Percentiles rank a stretch among this genome's conserved stretches.
phyloP scores from a whole-genome alignment of 2,888 invertebrate species.

The Homarus gammarus region DNA sequence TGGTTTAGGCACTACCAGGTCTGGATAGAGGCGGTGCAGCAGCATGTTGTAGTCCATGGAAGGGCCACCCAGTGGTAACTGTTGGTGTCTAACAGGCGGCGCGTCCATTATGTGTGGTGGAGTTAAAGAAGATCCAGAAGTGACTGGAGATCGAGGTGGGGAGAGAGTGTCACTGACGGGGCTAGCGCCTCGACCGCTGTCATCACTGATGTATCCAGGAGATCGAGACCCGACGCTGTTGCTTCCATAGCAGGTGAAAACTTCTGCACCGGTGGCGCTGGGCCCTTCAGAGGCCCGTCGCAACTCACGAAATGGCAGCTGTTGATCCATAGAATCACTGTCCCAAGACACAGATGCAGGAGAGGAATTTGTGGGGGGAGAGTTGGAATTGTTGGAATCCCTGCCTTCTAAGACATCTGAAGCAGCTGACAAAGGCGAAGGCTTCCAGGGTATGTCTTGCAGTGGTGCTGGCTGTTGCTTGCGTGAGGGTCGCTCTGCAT shows the following conservation, averaged over 20 bases:
- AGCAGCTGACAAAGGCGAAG: background rate
- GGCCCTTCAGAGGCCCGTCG: slow-evolving; percentile 34
- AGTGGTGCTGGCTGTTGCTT: background rate
- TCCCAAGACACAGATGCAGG: slow-evolving; percentile 31
- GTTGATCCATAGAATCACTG: slow-evolving; percentile 34
- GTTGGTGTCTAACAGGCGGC: slow-evolving; percentile 10
- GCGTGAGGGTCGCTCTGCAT: background rate
- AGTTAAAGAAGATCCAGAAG: slow-evolving; percentile 61
- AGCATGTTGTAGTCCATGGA: slow-evolving; percentile 54
- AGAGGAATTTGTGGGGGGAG: slow-evolving; percentile 38
- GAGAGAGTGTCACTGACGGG: slow-evolving; percentile 71
- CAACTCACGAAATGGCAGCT: slow-evolving; percentile 66
- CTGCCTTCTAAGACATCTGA: slow-evolving; percentile 14
- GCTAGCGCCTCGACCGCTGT: slow-evolving; percentile 74
- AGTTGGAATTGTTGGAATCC: slow-evolving; percentile 26
- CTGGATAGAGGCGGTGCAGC: slow-evolving; percentile 54
- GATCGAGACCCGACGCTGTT: slow-evolving; percentile 60
- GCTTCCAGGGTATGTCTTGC: slow-evolving; percentile 18
- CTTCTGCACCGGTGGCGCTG: slow-evolving; percentile 41
- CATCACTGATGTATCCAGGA: slow-evolving; percentile 74
- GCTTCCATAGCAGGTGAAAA: slow-evolving; percentile 32
- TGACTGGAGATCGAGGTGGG: slow-evolving; percentile 71
- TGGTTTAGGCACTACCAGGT: slow-evolving; percentile 31
- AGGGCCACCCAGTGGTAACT: background rate
- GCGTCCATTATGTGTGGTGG: slow-evolving; percentile 57